phyloP scores from a whole-genome alignment of 2,797 vertebrate species.

The Carcharodon carcharias region DNA sequence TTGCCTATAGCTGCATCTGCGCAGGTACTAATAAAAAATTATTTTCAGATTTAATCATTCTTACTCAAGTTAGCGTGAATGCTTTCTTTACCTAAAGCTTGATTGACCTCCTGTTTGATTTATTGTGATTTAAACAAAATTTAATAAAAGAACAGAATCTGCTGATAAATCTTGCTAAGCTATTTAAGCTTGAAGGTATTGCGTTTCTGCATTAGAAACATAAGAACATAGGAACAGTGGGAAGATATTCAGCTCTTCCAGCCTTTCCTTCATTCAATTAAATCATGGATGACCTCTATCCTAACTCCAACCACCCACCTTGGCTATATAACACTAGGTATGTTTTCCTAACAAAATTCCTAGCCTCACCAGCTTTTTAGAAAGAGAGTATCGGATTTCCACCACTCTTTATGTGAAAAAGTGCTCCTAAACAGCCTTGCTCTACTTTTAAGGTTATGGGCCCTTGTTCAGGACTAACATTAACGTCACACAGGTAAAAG shows the following conservation, averaged over 20 bases:
- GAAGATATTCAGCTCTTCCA: background rate
- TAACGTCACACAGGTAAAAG: background rate
- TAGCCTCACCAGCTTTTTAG: background rate
- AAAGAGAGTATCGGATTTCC: background rate
- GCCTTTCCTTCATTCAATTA: background rate
- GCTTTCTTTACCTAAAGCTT: background rate
- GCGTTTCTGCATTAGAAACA: background rate
- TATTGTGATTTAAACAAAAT: constrained; percentile 12
- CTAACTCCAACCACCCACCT: background rate
- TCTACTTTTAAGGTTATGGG: background rate
- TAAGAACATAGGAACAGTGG: background rate
- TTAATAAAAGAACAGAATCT: background rate
- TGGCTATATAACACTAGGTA: background rate
- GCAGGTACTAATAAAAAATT: background rate
- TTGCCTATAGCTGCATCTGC: background rate
- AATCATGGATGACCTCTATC: background rate
- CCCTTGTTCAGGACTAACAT: background rate
- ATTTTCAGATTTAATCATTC: background rate
- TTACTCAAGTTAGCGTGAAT: background rate
- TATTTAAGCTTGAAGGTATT: background rate
- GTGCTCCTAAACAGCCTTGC: too few species aligned
- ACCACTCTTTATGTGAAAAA: background rate
- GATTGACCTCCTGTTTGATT: constrained; percentile 13
- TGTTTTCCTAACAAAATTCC: background rate
- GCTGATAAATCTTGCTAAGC: background rate